Conservation (phyloP, 2,888 invertebrate species). For the Salpingus planirostris region DNA sequence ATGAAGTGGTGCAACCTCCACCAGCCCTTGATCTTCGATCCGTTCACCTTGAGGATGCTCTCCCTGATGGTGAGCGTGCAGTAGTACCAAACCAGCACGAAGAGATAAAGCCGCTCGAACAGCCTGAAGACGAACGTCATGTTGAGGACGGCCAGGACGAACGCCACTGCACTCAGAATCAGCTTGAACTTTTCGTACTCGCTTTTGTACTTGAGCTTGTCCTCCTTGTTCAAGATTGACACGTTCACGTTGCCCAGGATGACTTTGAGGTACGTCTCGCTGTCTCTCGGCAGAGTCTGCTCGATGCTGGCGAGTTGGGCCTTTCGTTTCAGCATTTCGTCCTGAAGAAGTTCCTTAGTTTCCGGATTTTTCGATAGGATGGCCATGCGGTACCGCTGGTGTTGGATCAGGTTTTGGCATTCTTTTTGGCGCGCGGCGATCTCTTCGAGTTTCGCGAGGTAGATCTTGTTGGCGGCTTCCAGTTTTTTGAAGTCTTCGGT, state of each 20-base stretch:
- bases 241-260: conserved; percentile 94
- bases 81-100: conserved; percentile 98
- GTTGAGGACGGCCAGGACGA: conserved; percentile 72
- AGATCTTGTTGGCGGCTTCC: conserved; percentile 68
- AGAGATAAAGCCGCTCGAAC: conserved; percentile 76
- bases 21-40: conserved; percentile 94
- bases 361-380: conserved; percentile 48
- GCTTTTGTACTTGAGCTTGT: conserved; percentile 86
- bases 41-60: conserved; percentile 94
- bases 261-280: conserved; percentile 79
- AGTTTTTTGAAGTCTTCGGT: conserved; percentile 24
- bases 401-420: conserved; percentile 77
- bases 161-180: conserved; percentile 80
- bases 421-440: conserved; percentile 69
- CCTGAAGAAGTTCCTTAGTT: conserved; percentile 52
- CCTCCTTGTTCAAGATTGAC: conserved; percentile 87
- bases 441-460: conserved; percentile 72
- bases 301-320: conserved; percentile 82
- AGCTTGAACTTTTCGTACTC: conserved; percentile 97
- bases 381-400: conserved; percentile 80
- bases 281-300: conserved; percentile 79
- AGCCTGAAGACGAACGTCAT: conserved; percentile 49
- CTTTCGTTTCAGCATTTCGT: conserved; percentile 69
- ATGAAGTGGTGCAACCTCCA: conserved; percentile 97
- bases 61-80: conserved; percentile 97